These are phyloP conservation scores for Hoplostethus atlanticus DNA, from an alignment of 2,797 vertebrate species.

Conservation along the genomic window DNA sequence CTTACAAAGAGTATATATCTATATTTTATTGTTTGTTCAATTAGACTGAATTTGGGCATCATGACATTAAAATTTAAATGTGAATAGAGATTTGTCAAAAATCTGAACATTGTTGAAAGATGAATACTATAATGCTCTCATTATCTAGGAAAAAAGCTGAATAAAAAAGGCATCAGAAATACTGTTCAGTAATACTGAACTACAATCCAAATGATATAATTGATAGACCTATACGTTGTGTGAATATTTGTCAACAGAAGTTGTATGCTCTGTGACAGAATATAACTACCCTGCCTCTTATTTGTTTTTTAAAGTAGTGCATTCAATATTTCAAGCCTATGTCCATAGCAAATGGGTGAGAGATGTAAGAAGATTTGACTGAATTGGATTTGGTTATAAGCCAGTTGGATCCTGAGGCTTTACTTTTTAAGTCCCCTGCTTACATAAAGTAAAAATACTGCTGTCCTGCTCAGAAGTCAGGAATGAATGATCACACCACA, in stretches of 20 bases:
- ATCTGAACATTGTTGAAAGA: slow-evolving; percentile 6
- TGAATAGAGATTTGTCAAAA: slow-evolving; percentile 11
- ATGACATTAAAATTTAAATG: background rate
- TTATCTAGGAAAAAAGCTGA: slow-evolving; percentile 2
- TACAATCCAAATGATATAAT: background rate
- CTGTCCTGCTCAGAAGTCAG: slow-evolving; percentile 35
- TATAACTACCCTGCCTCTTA: background rate
- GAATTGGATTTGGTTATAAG: slow-evolving; percentile 85
- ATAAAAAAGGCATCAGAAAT: background rate
- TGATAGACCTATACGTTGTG: background rate
- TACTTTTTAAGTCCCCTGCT: slow-evolving; percentile 83
- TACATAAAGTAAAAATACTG: slow-evolving; percentile 80
- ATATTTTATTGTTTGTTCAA: slow-evolving; percentile 26
- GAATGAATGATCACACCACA: background rate
- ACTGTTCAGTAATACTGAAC: background rate
- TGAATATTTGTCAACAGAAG: background rate
- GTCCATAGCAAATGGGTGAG: slow-evolving; percentile 40
- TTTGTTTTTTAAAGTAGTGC: slow-evolving; percentile 8
- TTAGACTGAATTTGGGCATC: slow-evolving; percentile 3
- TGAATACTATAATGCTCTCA: slow-evolving; percentile 1
- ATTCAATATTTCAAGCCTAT: slow-evolving; percentile 48
- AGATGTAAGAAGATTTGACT: slow-evolving; percentile 81
- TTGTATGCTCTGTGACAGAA: background rate
- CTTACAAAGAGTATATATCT: slow-evolving; percentile 11
- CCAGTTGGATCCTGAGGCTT: slow-evolving; percentile 75